These are phyloP conservation scores for Perccottus glenii DNA, from an alignment of 2,113 vertebrate species.

Conservation along the genomic window DNA sequence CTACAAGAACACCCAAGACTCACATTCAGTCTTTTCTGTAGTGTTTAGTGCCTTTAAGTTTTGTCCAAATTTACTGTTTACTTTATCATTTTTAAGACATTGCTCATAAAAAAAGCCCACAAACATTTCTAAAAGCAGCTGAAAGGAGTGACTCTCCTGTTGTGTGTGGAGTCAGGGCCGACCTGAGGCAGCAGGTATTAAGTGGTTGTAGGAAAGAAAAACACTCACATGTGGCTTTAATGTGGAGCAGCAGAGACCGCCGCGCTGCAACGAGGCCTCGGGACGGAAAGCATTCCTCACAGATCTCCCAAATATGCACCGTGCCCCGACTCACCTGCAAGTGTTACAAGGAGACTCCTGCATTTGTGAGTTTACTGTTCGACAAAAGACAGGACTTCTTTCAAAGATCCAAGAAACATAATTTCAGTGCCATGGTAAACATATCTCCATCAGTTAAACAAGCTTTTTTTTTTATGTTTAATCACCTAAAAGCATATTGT, in stretches of 20 bases:
- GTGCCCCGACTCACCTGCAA: constrained; percentile 42
- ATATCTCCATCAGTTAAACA: no score
- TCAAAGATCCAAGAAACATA: no score
- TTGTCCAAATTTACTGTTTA: neutral
- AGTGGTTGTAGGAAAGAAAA: constrained; percentile 62
- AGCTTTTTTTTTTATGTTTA: no score
- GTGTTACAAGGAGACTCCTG: neutral
- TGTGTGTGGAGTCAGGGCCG: no score
- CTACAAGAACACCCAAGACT: no score
- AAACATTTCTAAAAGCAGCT: constrained; percentile 31
- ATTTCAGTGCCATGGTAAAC: no score
- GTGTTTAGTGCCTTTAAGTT: no score
- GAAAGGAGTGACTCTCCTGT: neutral
- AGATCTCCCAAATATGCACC: constrained; percentile 64
- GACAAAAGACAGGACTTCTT: no score
- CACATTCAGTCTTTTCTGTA: no score
- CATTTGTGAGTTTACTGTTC: no score
- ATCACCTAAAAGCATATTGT: no score
- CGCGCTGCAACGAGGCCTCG: constrained; percentile 53
- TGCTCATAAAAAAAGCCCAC: neutral
- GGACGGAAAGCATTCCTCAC: constrained; percentile 63
- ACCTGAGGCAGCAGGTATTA: constrained; percentile 41
- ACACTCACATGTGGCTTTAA: constrained; percentile 74
- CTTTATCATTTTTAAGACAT: no score
- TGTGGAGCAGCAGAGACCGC: constrained; percentile 57